Base-by-base conservation (phyloP, 2,797 vertebrate species). In the Crocodylus rhombifer region DNA sequence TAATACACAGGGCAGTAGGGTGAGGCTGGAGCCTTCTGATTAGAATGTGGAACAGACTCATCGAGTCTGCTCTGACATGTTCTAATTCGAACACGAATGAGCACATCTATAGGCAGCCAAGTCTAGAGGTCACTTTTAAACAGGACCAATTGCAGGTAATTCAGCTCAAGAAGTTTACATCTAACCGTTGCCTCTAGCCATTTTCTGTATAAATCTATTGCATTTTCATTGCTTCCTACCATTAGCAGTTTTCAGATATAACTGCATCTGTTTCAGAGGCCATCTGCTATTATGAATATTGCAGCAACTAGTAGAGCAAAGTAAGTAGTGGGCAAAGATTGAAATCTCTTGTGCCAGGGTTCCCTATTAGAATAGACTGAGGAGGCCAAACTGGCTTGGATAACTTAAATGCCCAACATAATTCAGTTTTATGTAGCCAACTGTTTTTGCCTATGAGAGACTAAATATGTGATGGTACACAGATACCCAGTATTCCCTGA, bases 231-330 rank as follows among this genome's bases (percentile, higher is more conserved):
- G 1, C 30, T 82, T 62, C 0, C 14, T 78, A 26, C 83, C 76
- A 18, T 51, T 28, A 5, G 67, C 12, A 26, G 82, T 4, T 64
- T 15, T 11, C 55, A 16, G 33, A 36, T 71, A 42, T 51, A 65
- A 55, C 62, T 64, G 78, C n/a, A 80, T 9, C 65, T 4, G 51
- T 36, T 77, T 57, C 75, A 30, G 36, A 58, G 65, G 42, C 73
- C 69, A 30, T 88, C 95, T 90, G 94, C 79, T 80, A 80, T 75
- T 79, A 82, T 51, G 86, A 83, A 57, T 69, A 69, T 69, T 75
- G 84, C 78, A 94, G 89, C 30, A 30, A 36, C 33, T 0, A 14
- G 57, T 62, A 61, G 13, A 90, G 58, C 75, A 74, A 30, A 89
- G 85, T 0, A 69, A 78, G 6, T 1, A 4, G 57, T 2, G 87